A percentile compares a stretch with the other conserved stretches of the same genome.
Conservation (phyloP, 1,140 invertebrate genomes). For the Melanaphis sacchari region DNA sequence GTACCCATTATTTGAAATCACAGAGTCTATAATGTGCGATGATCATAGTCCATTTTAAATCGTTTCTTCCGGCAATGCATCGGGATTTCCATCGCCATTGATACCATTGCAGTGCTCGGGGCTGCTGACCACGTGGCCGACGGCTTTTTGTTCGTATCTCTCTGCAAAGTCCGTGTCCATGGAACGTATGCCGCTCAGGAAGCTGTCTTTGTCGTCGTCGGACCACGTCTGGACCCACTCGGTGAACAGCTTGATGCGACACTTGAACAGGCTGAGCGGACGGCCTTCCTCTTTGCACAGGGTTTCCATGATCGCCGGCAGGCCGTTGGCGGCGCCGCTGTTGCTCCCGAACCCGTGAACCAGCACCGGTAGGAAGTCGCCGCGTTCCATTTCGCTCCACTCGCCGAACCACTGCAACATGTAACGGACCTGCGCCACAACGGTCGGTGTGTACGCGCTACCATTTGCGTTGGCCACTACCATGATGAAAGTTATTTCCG, state of each 20-base stretch:
- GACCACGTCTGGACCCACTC: conserved; percentile 87
- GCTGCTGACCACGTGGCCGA: not conserved
- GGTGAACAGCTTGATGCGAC: conserved; percentile 84
- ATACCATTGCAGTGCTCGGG: not conserved
- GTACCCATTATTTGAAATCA: not conserved
- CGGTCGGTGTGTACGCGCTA: conserved; percentile 58
- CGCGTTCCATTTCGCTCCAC: conserved; percentile 85
- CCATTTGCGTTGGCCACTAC: not conserved
- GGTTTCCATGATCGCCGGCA: conserved; percentile 74
- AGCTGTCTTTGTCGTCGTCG: conserved; percentile 74
- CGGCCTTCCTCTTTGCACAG: conserved; percentile 71
- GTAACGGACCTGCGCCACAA: conserved; percentile 77
- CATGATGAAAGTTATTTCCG: not conserved
- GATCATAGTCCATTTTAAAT: not conserved
- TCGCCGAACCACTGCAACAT: conserved; percentile 86
- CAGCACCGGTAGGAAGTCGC: conserved; percentile 81
- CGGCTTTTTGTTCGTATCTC: conserved; percentile 71
- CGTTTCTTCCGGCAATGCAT: not conserved
- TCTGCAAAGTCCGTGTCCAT: conserved; percentile 75
- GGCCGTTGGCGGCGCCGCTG: conserved; percentile 73
- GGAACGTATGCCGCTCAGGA: conserved; percentile 74
- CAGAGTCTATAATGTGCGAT: not conserved
- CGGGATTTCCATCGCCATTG: not conserved
- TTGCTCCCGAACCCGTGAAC: conserved; percentile 69
- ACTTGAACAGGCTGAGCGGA: conserved; percentile 87